phyloP scores from a whole-genome alignment of 2,797 vertebrate species.

The Monodelphis domestica region DNA sequence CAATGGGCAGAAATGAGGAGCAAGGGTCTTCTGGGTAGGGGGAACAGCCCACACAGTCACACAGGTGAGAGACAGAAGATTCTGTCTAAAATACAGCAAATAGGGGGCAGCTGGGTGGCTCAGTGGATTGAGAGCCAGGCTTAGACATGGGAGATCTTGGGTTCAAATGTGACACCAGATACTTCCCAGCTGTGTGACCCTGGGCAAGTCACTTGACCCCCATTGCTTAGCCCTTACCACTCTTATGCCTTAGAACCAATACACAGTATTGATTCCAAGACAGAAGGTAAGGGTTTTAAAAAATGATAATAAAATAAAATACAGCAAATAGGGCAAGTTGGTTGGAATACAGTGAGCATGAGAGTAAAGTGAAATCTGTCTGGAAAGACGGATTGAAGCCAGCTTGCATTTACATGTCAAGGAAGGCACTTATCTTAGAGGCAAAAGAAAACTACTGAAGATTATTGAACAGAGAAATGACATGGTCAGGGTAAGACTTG shows the following conservation, averaged over 20 bases:
- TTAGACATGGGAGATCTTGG: no score
- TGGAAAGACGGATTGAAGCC: background rate
- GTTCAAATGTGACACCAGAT: no score
- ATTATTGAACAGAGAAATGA: background rate
- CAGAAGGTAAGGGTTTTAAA: no score
- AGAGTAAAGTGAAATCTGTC: background rate
- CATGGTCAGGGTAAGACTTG: background rate
- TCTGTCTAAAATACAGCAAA: background rate
- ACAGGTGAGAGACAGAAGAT: background rate
- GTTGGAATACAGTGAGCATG: background rate
- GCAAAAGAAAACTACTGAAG: no score
- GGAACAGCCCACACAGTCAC: background rate
- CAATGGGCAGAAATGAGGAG: background rate
- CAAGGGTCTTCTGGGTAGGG: background rate
- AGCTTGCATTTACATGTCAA: background rate
- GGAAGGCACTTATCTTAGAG: background rate
- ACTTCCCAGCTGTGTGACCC: no score
- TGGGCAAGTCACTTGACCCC: no score
- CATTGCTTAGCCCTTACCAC: no score
- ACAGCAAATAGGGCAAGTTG: background rate
- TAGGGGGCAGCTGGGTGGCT: no score
- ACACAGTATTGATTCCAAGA: no score
- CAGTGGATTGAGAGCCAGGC: no score
- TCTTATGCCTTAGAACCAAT: no score
- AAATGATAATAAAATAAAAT: no score